Evolutionary conservation across 2,113 vertebrate genomes (phyloP).

Genomic region (Trinectes maculatus): DNA sequence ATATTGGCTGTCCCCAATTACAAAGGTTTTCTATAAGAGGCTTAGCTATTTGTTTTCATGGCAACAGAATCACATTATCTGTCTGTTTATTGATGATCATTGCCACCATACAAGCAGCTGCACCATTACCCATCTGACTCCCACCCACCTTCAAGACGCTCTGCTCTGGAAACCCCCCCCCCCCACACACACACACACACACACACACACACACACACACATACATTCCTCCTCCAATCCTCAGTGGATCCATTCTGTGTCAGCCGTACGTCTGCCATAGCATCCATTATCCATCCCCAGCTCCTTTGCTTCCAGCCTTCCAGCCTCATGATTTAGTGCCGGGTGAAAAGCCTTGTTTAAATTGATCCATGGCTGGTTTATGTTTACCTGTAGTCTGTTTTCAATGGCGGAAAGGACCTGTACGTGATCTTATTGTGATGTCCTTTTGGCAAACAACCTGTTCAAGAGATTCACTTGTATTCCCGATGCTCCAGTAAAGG

Average conservation of each 20-base stretch:
- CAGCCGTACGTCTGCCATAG: constrained; percentile 51
- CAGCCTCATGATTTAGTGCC: constrained; percentile 61
- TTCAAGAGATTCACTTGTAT: constrained; percentile 18
- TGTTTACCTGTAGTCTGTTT: constrained; percentile 37
- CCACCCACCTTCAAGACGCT: constrained; percentile 17
- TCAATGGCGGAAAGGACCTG: constrained; percentile 18
- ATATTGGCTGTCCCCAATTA: constrained; percentile 17
- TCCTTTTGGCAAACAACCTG: constrained; percentile 26
- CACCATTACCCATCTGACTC: constrained; percentile 53
- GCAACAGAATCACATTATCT: constrained; percentile 66
- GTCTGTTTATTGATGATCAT: constrained; percentile 61
- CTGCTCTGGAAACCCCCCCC: constrained; percentile 6
- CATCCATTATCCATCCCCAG: constrained; percentile 67
- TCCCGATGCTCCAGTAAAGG: constrained; percentile 5
- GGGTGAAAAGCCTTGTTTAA: constrained; percentile 47
- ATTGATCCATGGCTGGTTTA: constrained; percentile 44
- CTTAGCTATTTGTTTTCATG: constrained; percentile 46
- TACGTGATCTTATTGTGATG: constrained; percentile 4
- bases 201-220: no score
- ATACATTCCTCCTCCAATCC: constrained; percentile 36
- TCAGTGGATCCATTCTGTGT: constrained; percentile 50
- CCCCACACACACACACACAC: constrained; percentile 18
- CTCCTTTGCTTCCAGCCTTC: constrained; percentile 47
- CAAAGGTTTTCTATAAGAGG: constrained; percentile 22
- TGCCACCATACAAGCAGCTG: constrained; percentile 70